These are phyloP conservation scores for Vollenhovia emeryi DNA, from an alignment of 1,140 invertebrate species.

Conservation along the genomic window DNA sequence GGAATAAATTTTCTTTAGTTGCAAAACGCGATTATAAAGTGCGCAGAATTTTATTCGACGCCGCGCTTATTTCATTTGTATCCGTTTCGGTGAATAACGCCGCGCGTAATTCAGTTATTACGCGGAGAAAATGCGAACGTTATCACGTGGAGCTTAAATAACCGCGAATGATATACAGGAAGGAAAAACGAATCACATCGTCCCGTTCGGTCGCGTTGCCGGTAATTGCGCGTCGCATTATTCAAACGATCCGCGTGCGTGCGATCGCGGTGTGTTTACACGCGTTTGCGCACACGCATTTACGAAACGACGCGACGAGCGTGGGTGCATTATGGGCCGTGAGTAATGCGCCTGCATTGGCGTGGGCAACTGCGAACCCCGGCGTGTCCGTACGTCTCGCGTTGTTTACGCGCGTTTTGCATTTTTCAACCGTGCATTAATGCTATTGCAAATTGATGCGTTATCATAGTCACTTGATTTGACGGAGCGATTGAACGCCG, in stretches of 20 bases:
- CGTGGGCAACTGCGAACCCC: slow-evolving; percentile 12
- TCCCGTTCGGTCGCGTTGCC: slow-evolving; percentile 62
- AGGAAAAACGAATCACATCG: slow-evolving; percentile 66
- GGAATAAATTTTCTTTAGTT: neutral
- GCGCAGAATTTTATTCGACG: slow-evolving; percentile 3
- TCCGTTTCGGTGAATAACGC: slow-evolving; percentile 22
- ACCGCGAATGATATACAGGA: slow-evolving; percentile 52
- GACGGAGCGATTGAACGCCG: neutral
- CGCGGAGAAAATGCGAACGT: slow-evolving; percentile 26
- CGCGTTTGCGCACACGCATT: slow-evolving; percentile 68
- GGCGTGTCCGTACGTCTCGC: neutral
- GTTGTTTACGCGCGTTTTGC: neutral
- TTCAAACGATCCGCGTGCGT: slow-evolving; percentile 68
- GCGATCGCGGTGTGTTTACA: slow-evolving; percentile 65
- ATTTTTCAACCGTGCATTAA: neutral
- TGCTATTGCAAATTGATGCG: neutral
- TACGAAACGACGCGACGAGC: slow-evolving; percentile 41
- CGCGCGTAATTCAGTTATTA: slow-evolving; percentile 32
- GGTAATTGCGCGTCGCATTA: slow-evolving; percentile 72
- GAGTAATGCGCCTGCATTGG: slow-evolving; percentile 60
- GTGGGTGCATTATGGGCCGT: slow-evolving; percentile 57
- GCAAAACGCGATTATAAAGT: neutral
- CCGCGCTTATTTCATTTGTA: slow-evolving; percentile 7
- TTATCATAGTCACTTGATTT: neutral
- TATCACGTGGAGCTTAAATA: slow-evolving; percentile 49